Conservation (phyloP, 2,797 vertebrate genomes). For the Gobionotothen gibberifrons region DNA sequence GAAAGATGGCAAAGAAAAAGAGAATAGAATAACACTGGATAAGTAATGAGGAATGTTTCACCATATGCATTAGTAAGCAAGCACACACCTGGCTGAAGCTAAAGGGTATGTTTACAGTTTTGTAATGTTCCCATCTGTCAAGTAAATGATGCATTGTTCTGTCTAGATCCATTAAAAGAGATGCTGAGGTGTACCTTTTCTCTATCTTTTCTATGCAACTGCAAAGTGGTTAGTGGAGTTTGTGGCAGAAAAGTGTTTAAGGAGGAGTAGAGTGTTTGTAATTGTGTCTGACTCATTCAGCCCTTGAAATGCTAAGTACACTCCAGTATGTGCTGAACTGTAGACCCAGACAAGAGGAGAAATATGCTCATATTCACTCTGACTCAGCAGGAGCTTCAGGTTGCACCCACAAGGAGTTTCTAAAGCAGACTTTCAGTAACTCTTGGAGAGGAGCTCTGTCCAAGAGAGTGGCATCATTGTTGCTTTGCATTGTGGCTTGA, state of each 20-base stretch:
- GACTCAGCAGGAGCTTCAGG: conserved; percentile 4
- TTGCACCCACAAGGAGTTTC: conserved; percentile 8
- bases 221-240: conserved; percentile 29
- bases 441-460: neutral
- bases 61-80: conserved; percentile 17
- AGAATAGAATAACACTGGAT: conserved; percentile 6
- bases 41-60: neutral
- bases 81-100: conserved; percentile 9
- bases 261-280: conserved; percentile 37
- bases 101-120: conserved; percentile 17
- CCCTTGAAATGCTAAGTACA: conserved; percentile 41
- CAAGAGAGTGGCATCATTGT: neutral
- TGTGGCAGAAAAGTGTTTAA: conserved; percentile 31
- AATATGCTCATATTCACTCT: conserved; percentile 20
- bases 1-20: conserved; percentile 5
- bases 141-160: conserved; percentile 33
- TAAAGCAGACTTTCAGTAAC: conserved; percentile 8
- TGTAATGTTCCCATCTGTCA: conserved; percentile 22
- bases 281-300: conserved; percentile 60
- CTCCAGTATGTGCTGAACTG: conserved; percentile 21
- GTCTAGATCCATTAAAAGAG: conserved; percentile 31
- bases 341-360: conserved; percentile 24
- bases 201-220: conserved; percentile 21
- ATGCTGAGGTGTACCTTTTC: conserved; percentile 31
- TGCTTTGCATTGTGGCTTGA: neutral